A percentile compares a stretch with the other conserved stretches of the same genome.
These are phyloP conservation scores for Yponomeuta plumbellus DNA, from an alignment of 2,888 invertebrate genomes.

Conservation along the genomic window DNA sequence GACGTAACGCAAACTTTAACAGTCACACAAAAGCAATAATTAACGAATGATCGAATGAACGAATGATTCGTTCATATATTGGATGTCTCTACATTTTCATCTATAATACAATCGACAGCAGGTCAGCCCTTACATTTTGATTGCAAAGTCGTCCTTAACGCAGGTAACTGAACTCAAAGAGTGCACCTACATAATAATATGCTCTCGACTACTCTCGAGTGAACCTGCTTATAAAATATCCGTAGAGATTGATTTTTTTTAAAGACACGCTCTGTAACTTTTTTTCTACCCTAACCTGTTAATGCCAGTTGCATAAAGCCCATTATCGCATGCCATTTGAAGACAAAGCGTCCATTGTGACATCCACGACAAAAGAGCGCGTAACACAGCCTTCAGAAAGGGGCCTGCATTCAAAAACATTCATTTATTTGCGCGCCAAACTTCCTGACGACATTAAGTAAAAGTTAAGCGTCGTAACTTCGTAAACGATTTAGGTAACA, in stretches of 20 bases:
- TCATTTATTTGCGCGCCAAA: slow-evolving; percentile 4
- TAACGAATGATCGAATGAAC: too few relatives aligned
- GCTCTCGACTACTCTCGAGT: too few relatives aligned
- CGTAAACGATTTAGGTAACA: not conserved
- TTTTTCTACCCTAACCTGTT: not conserved
- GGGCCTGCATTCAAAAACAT: slow-evolving; percentile 2
- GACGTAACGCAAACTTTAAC: too few relatives aligned
- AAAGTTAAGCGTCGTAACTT: slow-evolving; percentile 5
- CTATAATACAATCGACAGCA: too few relatives aligned
- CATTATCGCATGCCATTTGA: not conserved
- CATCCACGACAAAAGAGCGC: not conserved
- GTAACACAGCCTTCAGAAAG: not conserved
- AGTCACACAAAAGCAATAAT: too few relatives aligned
- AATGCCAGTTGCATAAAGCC: not conserved
- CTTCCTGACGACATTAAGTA: slow-evolving; percentile 9
- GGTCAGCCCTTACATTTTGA: too few relatives aligned
- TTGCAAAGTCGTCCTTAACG: too few relatives aligned
- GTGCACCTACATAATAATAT: too few relatives aligned
- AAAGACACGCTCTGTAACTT: not conserved
- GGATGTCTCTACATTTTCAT: too few relatives aligned
- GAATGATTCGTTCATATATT: too few relatives aligned
- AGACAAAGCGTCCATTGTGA: not conserved
- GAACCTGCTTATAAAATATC: too few relatives aligned
- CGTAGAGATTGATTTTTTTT: not conserved
- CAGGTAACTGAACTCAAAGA: too few relatives aligned